Evolutionary conservation across 2,888 invertebrate species (phyloP), one percentile per base, ranked within the genome.

Genomic region (Muschampia plurimacula): DNA sequence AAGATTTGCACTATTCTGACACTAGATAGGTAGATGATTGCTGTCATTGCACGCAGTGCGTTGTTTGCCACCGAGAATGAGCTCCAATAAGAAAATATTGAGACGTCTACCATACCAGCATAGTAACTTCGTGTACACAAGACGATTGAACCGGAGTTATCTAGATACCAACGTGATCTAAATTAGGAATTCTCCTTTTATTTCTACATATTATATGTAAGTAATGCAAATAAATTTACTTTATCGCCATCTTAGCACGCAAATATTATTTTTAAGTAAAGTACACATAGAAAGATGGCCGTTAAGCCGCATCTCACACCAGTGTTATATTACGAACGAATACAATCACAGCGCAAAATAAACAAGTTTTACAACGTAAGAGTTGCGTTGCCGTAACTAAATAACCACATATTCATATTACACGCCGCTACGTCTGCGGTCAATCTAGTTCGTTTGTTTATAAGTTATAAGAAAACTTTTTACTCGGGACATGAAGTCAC

Each of bases 321-420:
- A 72, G 66, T 44, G 49, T 67, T 15, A 60, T 41, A 41, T 72
- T 67, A 72, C 66, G 7, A 64, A 64, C 66, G 10, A 64, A 64
- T 8, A 60, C 32, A 57, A 15, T 64, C 46, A 62, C 41, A 59
- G 36, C 71, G 66, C 71, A 52, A 66, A 71, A 71, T 66, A 71
- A 72, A 72, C 71, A 72, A 66, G 71, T 72, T 72, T 39, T 36
- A 32, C 39, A 22, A 60, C 15, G 39, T 57, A 36, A 44, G 57
- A 44, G 57, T 65, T 70, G 70, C 59, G 52, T 41, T 41, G 60
- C 60, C 66, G 71, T 67, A 72, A 66, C 71, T 62, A 41, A 60
- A 67, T 66, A 71, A 71, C 65, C 65, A 44, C 60, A 67, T 67
- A 67, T 72, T 70, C 59, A 32, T 70, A 65, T 70, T 59, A 65